A percentile compares a stretch with the other conserved stretches of the same genome.
phyloP scores from a whole-genome alignment of 2,113 vertebrate species.

The Cyprinodon variegatus region DNA sequence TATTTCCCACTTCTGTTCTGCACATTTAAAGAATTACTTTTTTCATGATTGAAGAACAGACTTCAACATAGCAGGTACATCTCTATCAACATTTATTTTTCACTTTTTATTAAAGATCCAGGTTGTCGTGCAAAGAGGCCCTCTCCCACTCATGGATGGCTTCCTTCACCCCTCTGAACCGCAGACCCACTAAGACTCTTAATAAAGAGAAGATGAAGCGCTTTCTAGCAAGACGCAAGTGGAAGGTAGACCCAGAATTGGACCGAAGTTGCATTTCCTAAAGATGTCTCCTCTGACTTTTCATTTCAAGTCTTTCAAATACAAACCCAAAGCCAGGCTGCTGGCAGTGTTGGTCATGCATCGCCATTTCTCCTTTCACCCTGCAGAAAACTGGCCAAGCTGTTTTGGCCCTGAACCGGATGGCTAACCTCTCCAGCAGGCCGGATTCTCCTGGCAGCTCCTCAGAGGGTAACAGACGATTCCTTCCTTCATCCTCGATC shows the following conservation, averaged over 20 bases:
- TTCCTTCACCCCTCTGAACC: conserved; percentile 61
- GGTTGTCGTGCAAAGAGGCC: conserved; percentile 79
- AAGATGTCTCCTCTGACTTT: conserved; percentile 14
- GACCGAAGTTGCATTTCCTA: conserved; percentile 4
- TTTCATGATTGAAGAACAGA: background rate
- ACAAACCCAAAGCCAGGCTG: conserved; percentile 16
- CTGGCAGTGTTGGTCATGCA: conserved; percentile 34
- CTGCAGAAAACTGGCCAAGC: conserved; percentile 88
- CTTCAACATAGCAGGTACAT: too few species aligned
- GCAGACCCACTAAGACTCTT: conserved; percentile 74
- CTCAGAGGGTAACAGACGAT: conserved; percentile 67
- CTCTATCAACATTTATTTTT: background rate
- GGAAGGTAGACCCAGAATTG: conserved; percentile 79
- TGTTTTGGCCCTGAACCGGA: conserved; percentile 85
- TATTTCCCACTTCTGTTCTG: too few species aligned
- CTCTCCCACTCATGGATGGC: conserved; percentile 86
- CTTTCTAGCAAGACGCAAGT: conserved; percentile 84
- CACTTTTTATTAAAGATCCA: conserved; percentile 60
- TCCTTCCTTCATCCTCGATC: conserved; percentile 30
- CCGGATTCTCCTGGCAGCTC: conserved; percentile 56
- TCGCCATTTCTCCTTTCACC: conserved; percentile 38
- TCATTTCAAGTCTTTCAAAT: background rate
- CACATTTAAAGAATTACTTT: background rate
- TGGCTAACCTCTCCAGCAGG: conserved; percentile 81
- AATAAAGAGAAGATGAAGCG: conserved; percentile 84